These are phyloP conservation scores for Myotis planiceps DNA, from an alignment of 2,797 vertebrate genomes.

Conservation along the genomic window DNA sequence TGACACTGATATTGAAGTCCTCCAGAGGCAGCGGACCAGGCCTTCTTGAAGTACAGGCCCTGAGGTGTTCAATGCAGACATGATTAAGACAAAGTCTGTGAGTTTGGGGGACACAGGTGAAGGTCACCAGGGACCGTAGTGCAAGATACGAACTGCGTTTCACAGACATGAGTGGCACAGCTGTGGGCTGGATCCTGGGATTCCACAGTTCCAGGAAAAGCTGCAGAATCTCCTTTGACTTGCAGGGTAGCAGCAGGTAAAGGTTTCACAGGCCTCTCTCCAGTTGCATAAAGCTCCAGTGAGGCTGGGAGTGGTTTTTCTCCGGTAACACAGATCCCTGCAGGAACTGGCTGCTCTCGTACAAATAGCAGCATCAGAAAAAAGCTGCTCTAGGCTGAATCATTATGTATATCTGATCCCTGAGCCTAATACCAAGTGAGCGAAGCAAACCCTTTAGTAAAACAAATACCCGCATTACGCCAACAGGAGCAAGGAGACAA, in stretches of 20 bases:
- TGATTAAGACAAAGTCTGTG: neutral
- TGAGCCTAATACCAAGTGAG: constrained; percentile 65
- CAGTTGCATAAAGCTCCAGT: neutral
- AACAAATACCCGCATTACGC: constrained; percentile 55
- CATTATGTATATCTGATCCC: constrained; percentile 64
- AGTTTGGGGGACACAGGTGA: neutral
- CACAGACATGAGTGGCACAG: neutral
- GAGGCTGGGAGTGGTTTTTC: constrained; percentile 39
- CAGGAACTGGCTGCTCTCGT: constrained; percentile 18
- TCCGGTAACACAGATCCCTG: constrained; percentile 5
- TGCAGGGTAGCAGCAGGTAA: neutral
- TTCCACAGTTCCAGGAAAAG: neutral
- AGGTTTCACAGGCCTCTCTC: constrained; percentile 25
- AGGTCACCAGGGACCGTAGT: neutral
- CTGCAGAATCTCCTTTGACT: constrained; percentile 11
- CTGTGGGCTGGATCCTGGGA: neutral
- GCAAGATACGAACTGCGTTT: neutral
- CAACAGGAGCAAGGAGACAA: constrained; percentile 57
- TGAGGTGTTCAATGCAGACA: neutral
- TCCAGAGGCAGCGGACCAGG: neutral
- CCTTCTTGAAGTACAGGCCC: neutral
- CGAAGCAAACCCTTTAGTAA: constrained; percentile 74
- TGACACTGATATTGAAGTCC: neutral
- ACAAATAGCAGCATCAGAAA: constrained; percentile 46
- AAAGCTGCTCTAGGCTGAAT: constrained; percentile 64